A percentile compares a stretch with the other conserved stretches of the same genome.
These are phyloP conservation scores for Watsonalla cultraria DNA, from an alignment of 2,888 invertebrate genomes.

Conservation along the genomic window DNA sequence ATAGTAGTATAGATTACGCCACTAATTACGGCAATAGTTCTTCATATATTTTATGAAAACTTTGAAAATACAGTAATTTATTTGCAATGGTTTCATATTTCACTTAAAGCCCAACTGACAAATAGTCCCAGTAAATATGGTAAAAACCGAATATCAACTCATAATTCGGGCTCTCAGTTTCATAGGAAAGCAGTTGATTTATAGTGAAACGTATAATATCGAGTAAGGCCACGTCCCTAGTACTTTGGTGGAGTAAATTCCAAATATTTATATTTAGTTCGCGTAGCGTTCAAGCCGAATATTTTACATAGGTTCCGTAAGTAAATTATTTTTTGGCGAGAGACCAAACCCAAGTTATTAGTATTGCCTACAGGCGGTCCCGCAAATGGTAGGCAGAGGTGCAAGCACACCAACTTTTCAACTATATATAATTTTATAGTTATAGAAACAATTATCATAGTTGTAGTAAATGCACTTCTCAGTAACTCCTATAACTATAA, in stretches of 20 bases:
- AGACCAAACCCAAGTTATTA: too few relatives aligned
- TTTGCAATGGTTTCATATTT: not conserved
- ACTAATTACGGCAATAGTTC: too few relatives aligned
- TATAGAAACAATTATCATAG: too few relatives aligned
- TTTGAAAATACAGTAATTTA: not conserved
- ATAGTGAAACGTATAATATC: slow-evolving; percentile 9
- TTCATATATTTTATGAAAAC: not conserved
- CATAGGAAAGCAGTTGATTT: not conserved
- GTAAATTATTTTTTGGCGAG: not conserved
- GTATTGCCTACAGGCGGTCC: too few relatives aligned
- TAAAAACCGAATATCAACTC: not conserved
- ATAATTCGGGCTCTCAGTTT: not conserved
- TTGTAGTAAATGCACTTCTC: too few relatives aligned
- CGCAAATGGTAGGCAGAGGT: too few relatives aligned
- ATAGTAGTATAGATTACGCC: too few relatives aligned
- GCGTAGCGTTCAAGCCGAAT: slow-evolving; percentile 23
- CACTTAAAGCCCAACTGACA: not conserved
- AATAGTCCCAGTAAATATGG: not conserved
- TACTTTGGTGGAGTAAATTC: slow-evolving; percentile 21
- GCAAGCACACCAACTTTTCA: too few relatives aligned
- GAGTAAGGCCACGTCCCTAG: slow-evolving; percentile 16
- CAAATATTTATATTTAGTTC: slow-evolving; percentile 48
- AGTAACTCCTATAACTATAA: too few relatives aligned
- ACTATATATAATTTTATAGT: too few relatives aligned
- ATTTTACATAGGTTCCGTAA: slow-evolving; percentile 13